A percentile compares a stretch with the other conserved stretches of the same genome.
phyloP scores from a whole-genome alignment of 2,888 invertebrate genomes.

The Venustoraphidia nigricollis region DNA sequence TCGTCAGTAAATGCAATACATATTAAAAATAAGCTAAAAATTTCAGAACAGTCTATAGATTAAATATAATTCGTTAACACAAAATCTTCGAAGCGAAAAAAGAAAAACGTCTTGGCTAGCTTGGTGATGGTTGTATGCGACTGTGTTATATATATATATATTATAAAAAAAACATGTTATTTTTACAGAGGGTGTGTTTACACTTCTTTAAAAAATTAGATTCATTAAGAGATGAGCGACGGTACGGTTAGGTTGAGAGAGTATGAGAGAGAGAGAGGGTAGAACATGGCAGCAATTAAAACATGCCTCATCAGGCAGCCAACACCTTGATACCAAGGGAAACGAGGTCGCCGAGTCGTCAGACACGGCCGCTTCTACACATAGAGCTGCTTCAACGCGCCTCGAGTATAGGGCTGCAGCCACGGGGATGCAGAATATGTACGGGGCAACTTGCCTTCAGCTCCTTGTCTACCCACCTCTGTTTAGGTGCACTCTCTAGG shows the following conservation, averaged over 20 bases:
- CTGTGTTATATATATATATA: no score
- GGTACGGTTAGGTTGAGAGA: background rate
- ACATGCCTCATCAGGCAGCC: slow-evolving; percentile 6
- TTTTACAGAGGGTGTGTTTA: slow-evolving; percentile 8
- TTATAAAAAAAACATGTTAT: background rate
- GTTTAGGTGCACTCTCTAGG: no score
- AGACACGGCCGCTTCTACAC: background rate
- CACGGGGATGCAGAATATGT: background rate
- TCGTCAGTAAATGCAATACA: no score
- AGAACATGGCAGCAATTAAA: slow-evolving; percentile 10
- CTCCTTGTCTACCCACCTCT: no score
- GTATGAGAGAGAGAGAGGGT: background rate
- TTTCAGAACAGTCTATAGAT: no score
- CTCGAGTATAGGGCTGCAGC: background rate
- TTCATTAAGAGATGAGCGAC: slow-evolving; percentile 4
- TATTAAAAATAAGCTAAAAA: no score
- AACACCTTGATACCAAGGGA: background rate
- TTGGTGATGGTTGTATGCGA: no score
- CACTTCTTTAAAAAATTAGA: slow-evolving; percentile 10
- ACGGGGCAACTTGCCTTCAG: background rate
- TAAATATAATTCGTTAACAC: no score
- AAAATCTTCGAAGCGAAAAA: no score
- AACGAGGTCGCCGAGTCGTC: background rate
- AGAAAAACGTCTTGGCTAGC: no score
- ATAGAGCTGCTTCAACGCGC: background rate